Base-by-base conservation (phyloP, 2,113 vertebrate species). In the Scalopus aquaticus region DNA sequence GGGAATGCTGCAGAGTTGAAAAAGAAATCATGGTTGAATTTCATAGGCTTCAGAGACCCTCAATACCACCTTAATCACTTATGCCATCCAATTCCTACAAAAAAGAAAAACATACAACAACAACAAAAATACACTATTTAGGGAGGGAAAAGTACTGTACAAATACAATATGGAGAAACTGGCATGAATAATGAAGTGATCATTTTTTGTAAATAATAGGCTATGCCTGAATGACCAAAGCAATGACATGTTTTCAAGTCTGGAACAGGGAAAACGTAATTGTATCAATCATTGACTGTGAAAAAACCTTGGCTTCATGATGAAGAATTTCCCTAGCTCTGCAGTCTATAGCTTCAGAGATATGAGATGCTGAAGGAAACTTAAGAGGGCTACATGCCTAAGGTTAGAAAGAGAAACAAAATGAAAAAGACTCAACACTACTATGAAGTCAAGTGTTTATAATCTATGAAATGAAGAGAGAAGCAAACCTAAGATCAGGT, bases 21-120 rank as follows among this genome's bases (percentile, higher is more conserved):
- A 97, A 94, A 94, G 93, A 96, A 94, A 97, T 88, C 97, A 97
- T 97, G 96, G 93, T 94, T 96, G 97, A 96, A 88, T 97, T 96
- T 97, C 88, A 69, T 2, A 96, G 90, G 90, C 80, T 95, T 95
- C 90, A 94, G 93, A 92, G 92, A 88, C 90, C 77, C 92, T 95
- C 83, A 92, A 67, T 74, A 94, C 51, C 84, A 91, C 93, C 51
- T 97, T 96, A 97, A 81, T 93, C 92, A 94, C 58, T 97, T 94
- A 95, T 56, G 87, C 92, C 93, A 90, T 95, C 92, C 91, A 94
- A 94, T 88, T 93, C 96, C 97, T 97, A 96, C 35, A 95, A 96
- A 60, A 93, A 81, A 94, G 88, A 70, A 60, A 6, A 32, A 62
- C 2, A 85, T 2, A 96, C n/a, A 84, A 74, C 28, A 58, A 76